Conservation (phyloP, 2,888 invertebrate species). For the Netelia fuscicornis region DNA sequence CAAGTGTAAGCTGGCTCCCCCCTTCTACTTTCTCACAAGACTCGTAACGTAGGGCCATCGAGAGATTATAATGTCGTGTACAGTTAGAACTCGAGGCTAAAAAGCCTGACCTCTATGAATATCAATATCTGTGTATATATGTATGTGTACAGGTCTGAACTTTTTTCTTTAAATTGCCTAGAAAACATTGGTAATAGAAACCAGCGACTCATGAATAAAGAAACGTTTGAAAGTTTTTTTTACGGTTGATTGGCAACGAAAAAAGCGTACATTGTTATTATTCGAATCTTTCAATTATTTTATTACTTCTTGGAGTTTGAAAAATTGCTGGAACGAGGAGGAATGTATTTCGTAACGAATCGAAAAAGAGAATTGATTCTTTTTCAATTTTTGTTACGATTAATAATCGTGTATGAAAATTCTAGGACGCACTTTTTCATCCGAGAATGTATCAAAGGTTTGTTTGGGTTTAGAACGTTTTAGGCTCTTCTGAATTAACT, state of each 20-base stretch:
- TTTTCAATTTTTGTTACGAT: not conserved
- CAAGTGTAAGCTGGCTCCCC: constrained; percentile 10
- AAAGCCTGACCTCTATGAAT: not conserved
- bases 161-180: not conserved
- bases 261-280: not conserved
- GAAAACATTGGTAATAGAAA: not conserved
- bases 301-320: not conserved
- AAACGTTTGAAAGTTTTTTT: not conserved
- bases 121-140: not conserved
- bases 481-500: not conserved
- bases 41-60: constrained; percentile 35
- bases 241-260: too few species aligned
- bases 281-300: not conserved
- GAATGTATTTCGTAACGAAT: too few species aligned
- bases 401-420: not conserved
- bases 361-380: not conserved
- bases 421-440: not conserved
- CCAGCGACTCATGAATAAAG: not conserved
- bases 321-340: not conserved
- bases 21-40: not conserved
- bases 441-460: not conserved
- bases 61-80: constrained; percentile 13
- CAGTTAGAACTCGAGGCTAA: constrained; percentile 2
- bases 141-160: not conserved
- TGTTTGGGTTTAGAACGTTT: not conserved